A percentile compares a stretch with the other conserved stretches of the same genome.
Evolutionary conservation across 2,113 vertebrate species (phyloP).

Genomic region (Etheostoma spectabile): DNA sequence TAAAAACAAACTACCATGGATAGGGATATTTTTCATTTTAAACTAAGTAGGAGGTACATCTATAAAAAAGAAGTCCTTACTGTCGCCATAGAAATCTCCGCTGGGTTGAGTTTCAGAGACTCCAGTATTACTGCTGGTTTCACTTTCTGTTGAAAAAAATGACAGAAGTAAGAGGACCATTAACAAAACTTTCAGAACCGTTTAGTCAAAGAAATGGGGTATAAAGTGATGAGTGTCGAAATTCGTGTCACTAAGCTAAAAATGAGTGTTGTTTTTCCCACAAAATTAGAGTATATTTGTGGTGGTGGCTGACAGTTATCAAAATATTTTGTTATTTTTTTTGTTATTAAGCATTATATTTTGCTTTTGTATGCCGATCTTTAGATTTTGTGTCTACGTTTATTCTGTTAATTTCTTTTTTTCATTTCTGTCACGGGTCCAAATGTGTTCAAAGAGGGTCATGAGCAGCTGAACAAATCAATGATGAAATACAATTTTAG

Average conservation of each 20-base stretch:
- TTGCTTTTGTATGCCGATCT: too few relatives aligned
- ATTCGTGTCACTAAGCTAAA: not conserved
- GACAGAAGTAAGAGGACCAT: constrained; percentile 51
- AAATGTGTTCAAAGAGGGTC: too few relatives aligned
- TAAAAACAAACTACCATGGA: not conserved
- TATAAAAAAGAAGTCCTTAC: constrained; percentile 83
- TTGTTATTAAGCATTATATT: too few relatives aligned
- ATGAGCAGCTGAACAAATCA: too few relatives aligned
- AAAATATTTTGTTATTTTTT: too few relatives aligned
- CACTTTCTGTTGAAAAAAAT: constrained; percentile 87
- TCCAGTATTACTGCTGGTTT: constrained; percentile 86
- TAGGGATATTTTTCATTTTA: not conserved
- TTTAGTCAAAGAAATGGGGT: not conserved
- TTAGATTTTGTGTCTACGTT: too few relatives aligned
- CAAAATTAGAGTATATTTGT: too few relatives aligned
- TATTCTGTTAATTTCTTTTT: too few relatives aligned
- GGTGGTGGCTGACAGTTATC: too few relatives aligned
- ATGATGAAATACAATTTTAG: too few relatives aligned
- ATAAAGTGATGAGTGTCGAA: constrained; percentile 3
- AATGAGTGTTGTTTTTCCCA: not conserved
- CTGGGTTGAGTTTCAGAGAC: constrained; percentile 89
- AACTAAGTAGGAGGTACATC: not conserved
- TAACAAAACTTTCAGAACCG: constrained; percentile 33
- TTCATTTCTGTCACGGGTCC: too few relatives aligned
- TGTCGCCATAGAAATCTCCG: constrained; percentile 97